Evolutionary conservation across 2,797 vertebrate species (phyloP), one percentile per base, ranked within the genome.

Genomic region (Liasis olivaceus): DNA sequence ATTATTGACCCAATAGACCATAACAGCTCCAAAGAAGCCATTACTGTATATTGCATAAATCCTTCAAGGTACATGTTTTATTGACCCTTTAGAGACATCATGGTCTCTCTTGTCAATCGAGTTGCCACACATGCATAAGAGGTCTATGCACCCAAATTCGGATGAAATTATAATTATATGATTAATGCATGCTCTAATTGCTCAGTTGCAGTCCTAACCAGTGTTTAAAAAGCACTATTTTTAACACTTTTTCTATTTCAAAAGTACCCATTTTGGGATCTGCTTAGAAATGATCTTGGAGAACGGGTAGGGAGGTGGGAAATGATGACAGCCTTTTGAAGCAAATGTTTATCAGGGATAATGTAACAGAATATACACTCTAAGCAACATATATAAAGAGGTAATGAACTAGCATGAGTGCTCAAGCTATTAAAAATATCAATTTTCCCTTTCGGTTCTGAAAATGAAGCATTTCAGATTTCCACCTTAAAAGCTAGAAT

Each of bases 21-120:
- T 96, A 96, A 96, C 97, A 96, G 94, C 94, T 97, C 95, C 97
- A 97, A 97, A 97, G 97, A 97, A 97, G 95, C 97, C 96, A 96
- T 97, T 96, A 95, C 96, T 95, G 93, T 95, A 96, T 96, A 93
- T 94, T 96, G 95, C 95, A 95, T 87, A 95, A 97, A 97, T 96
- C 97, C 96, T 96, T 96, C 97, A 93, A 93, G 94, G 95, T 0
- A 17, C 92, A 77, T 94, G 95, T 97, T 97, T 96, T 96, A 96
- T 96, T 96, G 97, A 97, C 95, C 94, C 94, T 96, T 95, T 93
- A 96, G 94, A 94, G 94, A 93, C 96, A 91, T 95, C 95, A 3
- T 91, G 95, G 93, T 96, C 97, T 94, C 94, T 95, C 96, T 96
- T 97, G 96, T 97, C 97, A 96, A 93, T 96, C 95, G 60, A 15